Evolutionary conservation across 2,113 vertebrate species (phyloP).

Genomic region (Boulengeromyrus knoepffleri): DNA sequence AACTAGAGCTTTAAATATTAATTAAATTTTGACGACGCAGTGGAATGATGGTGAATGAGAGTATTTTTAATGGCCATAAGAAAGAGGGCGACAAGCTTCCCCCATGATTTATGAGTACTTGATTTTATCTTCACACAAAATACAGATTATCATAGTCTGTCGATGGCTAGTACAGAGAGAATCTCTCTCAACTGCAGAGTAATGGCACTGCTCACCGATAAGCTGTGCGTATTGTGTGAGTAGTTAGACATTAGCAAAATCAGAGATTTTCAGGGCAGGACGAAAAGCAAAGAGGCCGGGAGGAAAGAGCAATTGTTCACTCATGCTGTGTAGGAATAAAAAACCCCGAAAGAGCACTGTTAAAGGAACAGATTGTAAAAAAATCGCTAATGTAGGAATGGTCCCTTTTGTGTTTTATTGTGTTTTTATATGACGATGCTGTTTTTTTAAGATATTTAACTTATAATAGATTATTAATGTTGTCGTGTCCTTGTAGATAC

Average conservation of each 20-base stretch:
- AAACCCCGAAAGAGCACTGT: not conserved
- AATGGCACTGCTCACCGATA: not conserved
- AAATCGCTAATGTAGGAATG: not conserved
- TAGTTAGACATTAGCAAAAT: not conserved
- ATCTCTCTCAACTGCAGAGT: not conserved
- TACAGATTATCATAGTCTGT: not conserved
- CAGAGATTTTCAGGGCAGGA: not conserved
- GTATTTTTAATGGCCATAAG: not conserved
- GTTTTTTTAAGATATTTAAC: not conserved
- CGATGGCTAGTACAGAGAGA: not conserved
- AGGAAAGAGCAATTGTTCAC: not conserved
- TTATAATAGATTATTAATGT: not conserved
- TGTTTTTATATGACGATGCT: not conserved
- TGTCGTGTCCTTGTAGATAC: not conserved
- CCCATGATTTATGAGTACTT: not conserved
- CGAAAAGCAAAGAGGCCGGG: not conserved
- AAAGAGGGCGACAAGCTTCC: not conserved
- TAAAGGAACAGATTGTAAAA: not conserved
- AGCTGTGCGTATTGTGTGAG: not conserved
- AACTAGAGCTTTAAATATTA: slow-evolving; percentile 3
- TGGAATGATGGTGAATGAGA: not conserved
- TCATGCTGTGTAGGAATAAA: not conserved
- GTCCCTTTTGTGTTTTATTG: not conserved
- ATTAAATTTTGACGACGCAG: not conserved
- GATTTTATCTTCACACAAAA: not conserved